Evolutionary conservation across 2,888 invertebrate species (phyloP).

Genomic region (Cordylochernes scorpioides): DNA sequence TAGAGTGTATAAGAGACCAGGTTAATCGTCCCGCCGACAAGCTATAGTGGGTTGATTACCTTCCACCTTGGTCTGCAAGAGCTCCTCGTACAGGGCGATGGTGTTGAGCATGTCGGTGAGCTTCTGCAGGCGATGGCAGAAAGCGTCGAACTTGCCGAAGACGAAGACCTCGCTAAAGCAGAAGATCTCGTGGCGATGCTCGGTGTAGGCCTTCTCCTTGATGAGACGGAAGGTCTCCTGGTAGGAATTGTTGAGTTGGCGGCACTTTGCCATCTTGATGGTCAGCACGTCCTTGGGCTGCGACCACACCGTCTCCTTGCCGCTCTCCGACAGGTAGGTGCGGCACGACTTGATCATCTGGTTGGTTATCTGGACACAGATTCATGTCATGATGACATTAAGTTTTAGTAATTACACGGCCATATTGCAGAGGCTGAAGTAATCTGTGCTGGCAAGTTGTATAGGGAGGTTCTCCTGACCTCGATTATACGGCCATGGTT

Average conservation of each 20-base stretch:
- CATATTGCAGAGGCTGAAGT: too few relatives aligned
- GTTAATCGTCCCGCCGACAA: too few relatives aligned
- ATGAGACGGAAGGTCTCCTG: conserved; percentile 36
- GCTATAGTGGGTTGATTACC: too few relatives aligned
- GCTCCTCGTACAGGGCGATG: conserved; percentile 59
- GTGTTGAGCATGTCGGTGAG: conserved; percentile 71
- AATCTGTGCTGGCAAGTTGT: too few relatives aligned
- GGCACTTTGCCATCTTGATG: conserved; percentile 56
- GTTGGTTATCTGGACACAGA: conserved; percentile 70
- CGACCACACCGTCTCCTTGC: conserved; percentile 48
- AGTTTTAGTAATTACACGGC: too few relatives aligned
- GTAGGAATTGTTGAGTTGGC: conserved; percentile 59
- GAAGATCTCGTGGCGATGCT: conserved; percentile 32
- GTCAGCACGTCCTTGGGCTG: conserved; percentile 46
- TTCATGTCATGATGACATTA: too few relatives aligned
- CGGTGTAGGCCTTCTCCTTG: conserved; percentile 21
- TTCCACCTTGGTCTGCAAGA: conserved; percentile 62
- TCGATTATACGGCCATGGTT: too few relatives aligned
- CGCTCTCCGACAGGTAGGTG: conserved; percentile 45
- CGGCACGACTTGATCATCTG: conserved; percentile 94
- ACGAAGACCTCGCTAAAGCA: conserved; percentile 89
- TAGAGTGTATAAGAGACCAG: too few relatives aligned
- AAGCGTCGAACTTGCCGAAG: conserved; percentile 83
- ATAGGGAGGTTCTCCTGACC: too few relatives aligned
- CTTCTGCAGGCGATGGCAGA: conserved; percentile 57